These are phyloP conservation scores for Ditylenchus dipsaci DNA, from an alignment of 1,140 invertebrate species.

Conservation along the genomic window DNA sequence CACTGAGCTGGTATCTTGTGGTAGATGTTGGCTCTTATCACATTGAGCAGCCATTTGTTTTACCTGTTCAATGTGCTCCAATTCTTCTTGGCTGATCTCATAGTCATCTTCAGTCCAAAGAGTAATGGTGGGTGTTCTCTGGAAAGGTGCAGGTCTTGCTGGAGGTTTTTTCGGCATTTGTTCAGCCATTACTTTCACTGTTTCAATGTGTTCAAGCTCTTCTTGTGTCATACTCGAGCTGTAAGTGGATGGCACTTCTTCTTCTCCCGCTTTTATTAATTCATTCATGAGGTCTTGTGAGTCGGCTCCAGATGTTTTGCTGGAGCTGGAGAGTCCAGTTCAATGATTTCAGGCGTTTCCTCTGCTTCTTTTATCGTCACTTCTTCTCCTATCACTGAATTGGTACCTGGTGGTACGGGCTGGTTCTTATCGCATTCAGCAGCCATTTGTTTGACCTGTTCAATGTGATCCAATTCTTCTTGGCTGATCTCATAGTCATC, in stretches of 20 bases:
- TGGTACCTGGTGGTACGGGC: no score
- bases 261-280: neutral
- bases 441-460: neutral
- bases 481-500: neutral
- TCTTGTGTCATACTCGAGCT: neutral
- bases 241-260: neutral
- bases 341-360: neutral
- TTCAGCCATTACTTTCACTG: neutral
- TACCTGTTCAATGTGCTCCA: neutral
- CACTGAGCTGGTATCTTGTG: no score
- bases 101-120: neutral
- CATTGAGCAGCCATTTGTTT: neutral
- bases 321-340: neutral
- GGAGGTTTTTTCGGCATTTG: neutral
- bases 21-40: no score
- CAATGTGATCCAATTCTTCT: neutral
- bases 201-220: neutral
- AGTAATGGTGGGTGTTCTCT: neutral
- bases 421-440: neutral
- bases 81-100: neutral
- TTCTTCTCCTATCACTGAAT: neutral
- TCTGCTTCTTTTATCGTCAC: neutral
- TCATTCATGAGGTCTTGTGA: neutral
- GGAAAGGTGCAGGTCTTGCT: neutral
- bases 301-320: constrained; percentile 6